Conservation (phyloP, 2,888 invertebrate genomes). For the Pandemis heparana region DNA sequence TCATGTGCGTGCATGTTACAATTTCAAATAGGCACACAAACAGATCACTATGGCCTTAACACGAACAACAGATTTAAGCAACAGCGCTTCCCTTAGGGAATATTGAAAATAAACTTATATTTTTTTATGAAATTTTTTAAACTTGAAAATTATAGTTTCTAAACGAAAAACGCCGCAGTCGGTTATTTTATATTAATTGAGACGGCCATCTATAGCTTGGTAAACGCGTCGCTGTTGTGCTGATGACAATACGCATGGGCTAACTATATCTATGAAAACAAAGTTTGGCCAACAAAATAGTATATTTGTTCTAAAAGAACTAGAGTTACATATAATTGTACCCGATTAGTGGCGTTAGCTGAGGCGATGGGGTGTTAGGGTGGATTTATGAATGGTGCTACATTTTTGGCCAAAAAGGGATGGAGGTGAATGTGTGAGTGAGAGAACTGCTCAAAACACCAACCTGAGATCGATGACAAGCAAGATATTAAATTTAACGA, state of each 20-base stretch:
- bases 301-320: slow-evolving; percentile 42
- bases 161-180: not conserved
- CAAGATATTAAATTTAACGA: too few species aligned
- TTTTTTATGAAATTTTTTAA: not conserved
- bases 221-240: slow-evolving; percentile 67
- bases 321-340: slow-evolving; percentile 32
- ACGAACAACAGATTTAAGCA: not conserved
- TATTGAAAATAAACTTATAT: not conserved
- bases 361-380: slow-evolving; percentile 27
- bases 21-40: not conserved
- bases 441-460: too few species aligned
- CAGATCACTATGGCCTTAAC: too few species aligned
- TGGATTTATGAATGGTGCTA: slow-evolving; percentile 2
- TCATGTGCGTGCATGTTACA: not conserved
- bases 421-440: not conserved
- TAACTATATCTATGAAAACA: slow-evolving; percentile 63
- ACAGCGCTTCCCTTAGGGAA: not conserved
- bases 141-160: not conserved
- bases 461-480: too few species aligned
- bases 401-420: slow-evolving; percentile 5
- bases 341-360: slow-evolving; percentile 40
- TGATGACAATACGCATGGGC: slow-evolving; percentile 56
- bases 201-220: slow-evolving; percentile 66
- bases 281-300: slow-evolving; percentile 53
- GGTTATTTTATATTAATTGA: slow-evolving; percentile 20